Base-by-base conservation (phyloP, 2,888 invertebrate species). In the Dicyrtomina minuta region DNA sequence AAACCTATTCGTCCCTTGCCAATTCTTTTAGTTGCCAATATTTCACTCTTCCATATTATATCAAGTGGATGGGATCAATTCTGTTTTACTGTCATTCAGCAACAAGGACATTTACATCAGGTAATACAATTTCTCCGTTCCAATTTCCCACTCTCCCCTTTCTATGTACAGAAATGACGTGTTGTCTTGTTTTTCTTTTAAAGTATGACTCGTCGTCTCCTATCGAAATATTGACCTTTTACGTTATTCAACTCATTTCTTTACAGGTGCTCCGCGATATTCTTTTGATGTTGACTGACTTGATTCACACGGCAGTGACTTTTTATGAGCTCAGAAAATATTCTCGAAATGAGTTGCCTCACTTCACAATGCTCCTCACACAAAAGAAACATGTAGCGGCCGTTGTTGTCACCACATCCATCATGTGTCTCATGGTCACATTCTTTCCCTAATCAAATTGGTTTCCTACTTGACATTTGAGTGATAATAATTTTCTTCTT, bases 31-130 rank as follows among this genome's bases (percentile, higher is more conserved):
- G 85, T 88, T 75, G 83, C 85, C 56, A 85, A 85, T 41, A 86
- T 88, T 72, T 87, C 87, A 2, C 78, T 87, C 51, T 80, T 87
- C 61, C 89, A 89, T 79, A 86, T 88, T 72, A 80, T 87, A 44
- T 86, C 87, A 55, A 86, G 87, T 73, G 85, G 87, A 66, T 86
- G 85, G 80, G 89, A 89, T 82, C 88, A 89, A 79, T 88, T 89
- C 81, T 80, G 86, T 33, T 82, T 83, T 68, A 88, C 88, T 81
- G 88, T 89, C 64, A 80, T 89, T 22, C 84, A 88, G 20, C 84
- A 84, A 66, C 87, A 87, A 60, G 89, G 89, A 6, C 85, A 85
- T 73, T 83, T 86, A 22, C 88, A 88, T 82, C 88, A 88, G 84
- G 87, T 88, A 79, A 72, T n/a, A n/a, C n/a, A n/a, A n/a, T n/a